phyloP scores from a whole-genome alignment of 35 echinoderm and acorn worm genomes.

The Lytechinus pictus region DNA sequence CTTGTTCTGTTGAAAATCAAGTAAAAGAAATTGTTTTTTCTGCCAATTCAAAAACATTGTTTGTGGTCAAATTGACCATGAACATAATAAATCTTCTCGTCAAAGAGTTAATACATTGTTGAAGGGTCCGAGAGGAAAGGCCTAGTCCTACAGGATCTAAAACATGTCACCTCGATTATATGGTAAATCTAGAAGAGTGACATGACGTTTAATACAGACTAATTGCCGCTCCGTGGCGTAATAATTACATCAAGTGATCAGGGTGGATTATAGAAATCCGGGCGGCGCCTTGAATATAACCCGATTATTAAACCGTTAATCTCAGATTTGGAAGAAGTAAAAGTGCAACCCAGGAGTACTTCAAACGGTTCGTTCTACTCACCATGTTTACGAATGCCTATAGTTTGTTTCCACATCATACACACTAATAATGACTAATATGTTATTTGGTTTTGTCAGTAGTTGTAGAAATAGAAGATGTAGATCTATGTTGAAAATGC shows the following conservation, averaged over 20 bases:
- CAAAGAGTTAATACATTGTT: neutral
- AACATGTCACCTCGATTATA: neutral
- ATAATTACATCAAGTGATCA: constrained; percentile 6
- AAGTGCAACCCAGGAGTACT: neutral
- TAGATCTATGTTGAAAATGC: neutral
- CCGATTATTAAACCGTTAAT: constrained; percentile 33
- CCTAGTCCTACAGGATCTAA: neutral
- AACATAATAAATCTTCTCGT: no score
- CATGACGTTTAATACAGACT: constrained; percentile 3
- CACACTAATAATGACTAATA: neutral
- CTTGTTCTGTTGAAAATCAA: no score
- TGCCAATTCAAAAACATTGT: no score
- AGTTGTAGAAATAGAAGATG: neutral
- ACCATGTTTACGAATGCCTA: neutral
- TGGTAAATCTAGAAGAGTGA: neutral
- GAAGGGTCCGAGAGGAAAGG: neutral
- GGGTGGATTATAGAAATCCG: neutral
- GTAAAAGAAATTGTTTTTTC: no score
- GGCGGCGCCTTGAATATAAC: constrained; percentile 16
- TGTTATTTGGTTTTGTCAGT: neutral
- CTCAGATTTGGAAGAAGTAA: neutral
- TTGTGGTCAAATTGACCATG: no score
- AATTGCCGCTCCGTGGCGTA: neutral
- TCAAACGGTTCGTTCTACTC: neutral
- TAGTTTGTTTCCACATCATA: neutral